These are phyloP conservation scores for Callorhinus ursinus DNA, from an alignment of 2,113 vertebrate species.

Conservation along the genomic window DNA sequence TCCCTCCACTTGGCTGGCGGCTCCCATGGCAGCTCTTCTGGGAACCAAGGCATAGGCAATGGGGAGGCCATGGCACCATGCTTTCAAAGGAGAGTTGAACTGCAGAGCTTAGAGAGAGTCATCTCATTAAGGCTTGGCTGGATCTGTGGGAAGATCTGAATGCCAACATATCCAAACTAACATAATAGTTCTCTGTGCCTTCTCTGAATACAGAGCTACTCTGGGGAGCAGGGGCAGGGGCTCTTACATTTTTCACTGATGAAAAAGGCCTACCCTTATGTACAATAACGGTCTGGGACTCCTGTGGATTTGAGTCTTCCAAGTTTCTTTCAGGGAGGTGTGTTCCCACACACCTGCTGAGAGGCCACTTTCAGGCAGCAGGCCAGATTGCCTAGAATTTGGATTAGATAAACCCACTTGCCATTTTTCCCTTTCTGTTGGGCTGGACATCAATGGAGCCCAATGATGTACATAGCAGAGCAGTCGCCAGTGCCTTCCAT, in stretches of 20 bases:
- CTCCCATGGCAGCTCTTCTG: background rate
- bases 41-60: background rate
- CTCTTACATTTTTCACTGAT: background rate
- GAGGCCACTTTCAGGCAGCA: background rate
- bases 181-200: background rate
- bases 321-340: background rate
- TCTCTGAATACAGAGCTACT: conserved; percentile 12
- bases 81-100: background rate
- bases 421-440: background rate
- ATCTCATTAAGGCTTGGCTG: conserved; percentile 28
- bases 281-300: background rate
- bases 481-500: background rate
- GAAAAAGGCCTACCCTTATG: background rate
- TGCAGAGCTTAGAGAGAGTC: background rate
- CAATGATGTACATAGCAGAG: background rate
- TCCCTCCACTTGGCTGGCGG: background rate
- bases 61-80: background rate
- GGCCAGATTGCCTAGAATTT: conserved; percentile 30
- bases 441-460: background rate
- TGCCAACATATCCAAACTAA: background rate
- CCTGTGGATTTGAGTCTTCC: background rate
- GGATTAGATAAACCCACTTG: background rate
- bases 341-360: background rate
- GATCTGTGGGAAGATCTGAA: background rate
- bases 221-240: background rate